Evolutionary conservation across 2,797 vertebrate genomes (phyloP), one percentile per base, ranked within the genome.

Genomic region (Avahi laniger): DNA sequence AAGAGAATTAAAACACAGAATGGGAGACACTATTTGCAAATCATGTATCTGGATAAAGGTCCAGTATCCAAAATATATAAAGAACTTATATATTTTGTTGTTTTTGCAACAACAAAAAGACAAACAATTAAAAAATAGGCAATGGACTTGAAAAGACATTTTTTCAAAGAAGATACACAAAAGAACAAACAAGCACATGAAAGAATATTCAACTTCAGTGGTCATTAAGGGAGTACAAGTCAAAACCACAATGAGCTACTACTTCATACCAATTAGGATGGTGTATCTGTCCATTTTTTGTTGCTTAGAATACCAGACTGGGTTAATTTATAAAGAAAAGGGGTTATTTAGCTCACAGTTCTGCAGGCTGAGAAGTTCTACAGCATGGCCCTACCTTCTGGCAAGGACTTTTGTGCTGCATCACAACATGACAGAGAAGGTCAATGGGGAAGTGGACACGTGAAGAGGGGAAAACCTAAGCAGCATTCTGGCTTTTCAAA

Each of bases 1-100:
- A 94, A 70, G 14, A 41, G 48, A 57, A 41, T 89, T 79, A 89
- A 89, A 93, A 72, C 79, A 93, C 35, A 89, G 4, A 90, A 70
- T 33, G n/a, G 22, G 30, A 93, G 38, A 93, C 89, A 73, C 67
- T 41, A 85, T 10, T 33, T 90, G 69, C 13, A 81, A 92, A 67
- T 52, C 61, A 81, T n/a, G 10, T 73, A 75, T 24, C 20, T 73
- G 38, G 15, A 24, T 67, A 87, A n/a, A 4, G 59, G 22, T 41
- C 41, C 63, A n/a, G 18, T n/a, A 92, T 52, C 5, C 46, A 72
- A 30, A 94, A 57, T 69, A 91, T 33, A 76, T 38, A 63, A 85
- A 79, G 14, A 91, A 48, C 52, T 38, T 57, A 61, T 30, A 72
- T n/a, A n/a, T n/a, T n/a, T n/a, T n/a, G n/a, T n/a, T n/a, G n/a